A percentile compares a stretch with the other conserved stretches of the same genome.
Evolutionary conservation across 2,888 invertebrate genomes (phyloP).

Genomic region (Ochlodes sylvanus): DNA sequence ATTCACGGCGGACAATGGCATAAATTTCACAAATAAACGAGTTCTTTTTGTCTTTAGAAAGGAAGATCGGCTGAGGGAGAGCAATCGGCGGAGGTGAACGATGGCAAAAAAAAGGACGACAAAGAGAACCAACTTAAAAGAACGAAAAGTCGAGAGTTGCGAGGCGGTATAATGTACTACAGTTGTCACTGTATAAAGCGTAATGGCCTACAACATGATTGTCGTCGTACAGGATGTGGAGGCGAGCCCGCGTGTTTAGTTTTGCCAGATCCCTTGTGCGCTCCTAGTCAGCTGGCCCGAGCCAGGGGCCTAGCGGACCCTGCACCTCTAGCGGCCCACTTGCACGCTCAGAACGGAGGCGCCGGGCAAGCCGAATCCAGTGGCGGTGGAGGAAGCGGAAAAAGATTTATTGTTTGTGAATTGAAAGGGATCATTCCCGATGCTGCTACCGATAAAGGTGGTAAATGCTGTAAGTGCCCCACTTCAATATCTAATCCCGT

Average conservation of each 20-base stretch:
- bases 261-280: slow-evolving; percentile 83
- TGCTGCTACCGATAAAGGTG: slow-evolving; percentile 52
- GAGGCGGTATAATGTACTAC: slow-evolving; percentile 82
- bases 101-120: slow-evolving; percentile 70
- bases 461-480: slow-evolving; percentile 75
- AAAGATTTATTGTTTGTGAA: slow-evolving; percentile 78
- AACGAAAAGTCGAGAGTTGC: slow-evolving; percentile 81
- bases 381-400: slow-evolving; percentile 57
- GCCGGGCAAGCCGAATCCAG: slow-evolving; percentile 49
- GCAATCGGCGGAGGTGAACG: slow-evolving; percentile 63
- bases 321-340: slow-evolving; percentile 64
- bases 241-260: slow-evolving; percentile 81
- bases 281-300: slow-evolving; percentile 80
- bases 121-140: slow-evolving; percentile 76
- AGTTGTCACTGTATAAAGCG: slow-evolving; percentile 86
- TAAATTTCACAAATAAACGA: slow-evolving; percentile 25
- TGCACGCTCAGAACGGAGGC: slow-evolving; percentile 54
- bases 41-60: slow-evolving; percentile 58
- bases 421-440: slow-evolving; percentile 69
- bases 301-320: slow-evolving; percentile 75
- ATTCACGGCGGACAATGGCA: slow-evolving; percentile 67
- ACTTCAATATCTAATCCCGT: slow-evolving; percentile 13
- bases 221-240: slow-evolving; percentile 81
- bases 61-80: slow-evolving; percentile 57
- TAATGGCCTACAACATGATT: slow-evolving; percentile 86